These are phyloP conservation scores for Ophion ventricosus DNA, from an alignment of 2,888 invertebrate genomes.

Conservation along the genomic window DNA sequence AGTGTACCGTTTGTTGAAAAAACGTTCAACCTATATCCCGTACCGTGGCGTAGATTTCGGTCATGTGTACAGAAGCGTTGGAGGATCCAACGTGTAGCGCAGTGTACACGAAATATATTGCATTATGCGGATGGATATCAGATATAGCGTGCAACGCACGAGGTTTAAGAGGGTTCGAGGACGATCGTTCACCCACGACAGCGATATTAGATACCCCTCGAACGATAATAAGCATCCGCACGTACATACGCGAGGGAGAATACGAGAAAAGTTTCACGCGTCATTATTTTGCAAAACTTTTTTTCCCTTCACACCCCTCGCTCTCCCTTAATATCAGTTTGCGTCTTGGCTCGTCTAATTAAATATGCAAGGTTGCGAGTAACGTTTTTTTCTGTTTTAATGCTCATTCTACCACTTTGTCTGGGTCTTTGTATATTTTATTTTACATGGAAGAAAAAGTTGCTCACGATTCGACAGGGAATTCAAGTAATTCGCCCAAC, in stretches of 20 bases:
- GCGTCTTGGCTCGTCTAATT: conserved; percentile 17
- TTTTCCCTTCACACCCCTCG: background rate
- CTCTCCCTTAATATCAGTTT: conserved; percentile 3
- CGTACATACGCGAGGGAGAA: conserved; percentile 18
- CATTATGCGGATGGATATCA: conserved; percentile 53
- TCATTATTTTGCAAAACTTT: conserved; percentile 54
- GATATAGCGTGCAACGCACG: conserved; percentile 38
- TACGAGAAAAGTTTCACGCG: conserved; percentile 17
- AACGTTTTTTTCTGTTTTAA: conserved; percentile 1
- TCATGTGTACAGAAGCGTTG: conserved; percentile 42
- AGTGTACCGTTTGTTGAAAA: no score
- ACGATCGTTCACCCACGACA: conserved; percentile 48
- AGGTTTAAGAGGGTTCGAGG: conserved; percentile 34
- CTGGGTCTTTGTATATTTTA: background rate
- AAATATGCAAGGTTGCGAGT: conserved; percentile 40
- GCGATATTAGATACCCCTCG: conserved; percentile 23
- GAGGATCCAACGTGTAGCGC: conserved; percentile 30
- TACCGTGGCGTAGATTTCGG: conserved; percentile 11
- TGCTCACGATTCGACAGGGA: background rate
- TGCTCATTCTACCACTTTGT: background rate
- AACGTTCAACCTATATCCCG: background rate
- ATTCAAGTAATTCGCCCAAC: background rate
- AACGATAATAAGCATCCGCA: conserved; percentile 23
- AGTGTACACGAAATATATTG: conserved; percentile 50
- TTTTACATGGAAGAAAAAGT: background rate